These are phyloP conservation scores for Agrochola lota DNA, from an alignment of 2,888 invertebrate genomes.

Conservation along the genomic window DNA sequence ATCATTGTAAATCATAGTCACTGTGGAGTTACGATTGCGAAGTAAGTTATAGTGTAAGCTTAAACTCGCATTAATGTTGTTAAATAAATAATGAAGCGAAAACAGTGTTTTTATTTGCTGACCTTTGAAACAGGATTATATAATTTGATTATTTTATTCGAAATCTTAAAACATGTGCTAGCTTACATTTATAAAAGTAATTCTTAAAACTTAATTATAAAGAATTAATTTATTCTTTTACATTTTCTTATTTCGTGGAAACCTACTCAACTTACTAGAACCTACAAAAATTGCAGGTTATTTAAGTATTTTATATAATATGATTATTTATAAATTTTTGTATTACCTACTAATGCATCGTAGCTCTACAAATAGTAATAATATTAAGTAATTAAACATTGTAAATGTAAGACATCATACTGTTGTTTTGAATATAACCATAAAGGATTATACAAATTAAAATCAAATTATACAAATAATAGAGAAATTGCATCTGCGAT, in stretches of 20 bases:
- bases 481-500: conserved; percentile 81
- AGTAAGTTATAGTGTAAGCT: conserved; percentile 57
- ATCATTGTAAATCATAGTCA: conserved; percentile 70
- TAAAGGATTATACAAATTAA: conserved; percentile 76
- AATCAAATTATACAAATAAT: conserved; percentile 83
- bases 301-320: too few relatives aligned
- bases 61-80: conserved; percentile 65
- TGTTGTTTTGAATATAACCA: conserved; percentile 82
- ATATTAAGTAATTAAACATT: conserved; percentile 63
- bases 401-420: conserved; percentile 74
- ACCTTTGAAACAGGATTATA: background rate
- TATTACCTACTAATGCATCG: conserved; percentile 27
- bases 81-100: conserved; percentile 67
- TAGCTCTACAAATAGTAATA: conserved; percentile 49
- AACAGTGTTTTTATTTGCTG: conserved; percentile 50
- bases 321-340: too few relatives aligned
- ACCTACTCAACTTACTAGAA: too few relatives aligned
- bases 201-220: background rate
- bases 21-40: conserved; percentile 70
- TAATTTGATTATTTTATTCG: background rate
- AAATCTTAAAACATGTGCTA: background rate
- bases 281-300: too few relatives aligned
- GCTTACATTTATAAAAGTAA: background rate
- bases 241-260: background rate
- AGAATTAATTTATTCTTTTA: background rate